A percentile compares a stretch with the other conserved stretches of the same genome.
Conservation (phyloP, 2,888 invertebrate species). For the Megaustenia siamemsis region DNA sequence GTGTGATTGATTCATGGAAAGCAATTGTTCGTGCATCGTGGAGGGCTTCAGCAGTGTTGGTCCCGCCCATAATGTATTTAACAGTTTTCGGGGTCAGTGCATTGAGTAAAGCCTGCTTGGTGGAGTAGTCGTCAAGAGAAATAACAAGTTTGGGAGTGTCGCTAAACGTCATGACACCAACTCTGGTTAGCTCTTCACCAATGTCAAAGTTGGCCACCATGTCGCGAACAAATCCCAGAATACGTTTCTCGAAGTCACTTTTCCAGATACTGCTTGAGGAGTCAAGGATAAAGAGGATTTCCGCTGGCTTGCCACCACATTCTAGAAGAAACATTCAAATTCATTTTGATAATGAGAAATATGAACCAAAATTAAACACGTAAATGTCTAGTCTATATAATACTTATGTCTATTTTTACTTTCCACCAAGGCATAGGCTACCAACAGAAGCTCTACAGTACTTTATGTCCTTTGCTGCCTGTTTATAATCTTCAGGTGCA, state of each 20-base stretch:
- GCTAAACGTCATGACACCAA: constrained; percentile 71
- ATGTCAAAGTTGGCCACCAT: constrained; percentile 70
- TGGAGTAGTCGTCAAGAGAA: constrained; percentile 59
- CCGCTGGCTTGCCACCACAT: constrained; percentile 69
- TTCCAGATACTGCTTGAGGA: constrained; percentile 73
- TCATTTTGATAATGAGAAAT: neutral
- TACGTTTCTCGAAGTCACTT: constrained; percentile 66
- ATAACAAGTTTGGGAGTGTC: constrained; percentile 59
- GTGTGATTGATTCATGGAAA: constrained; percentile 39
- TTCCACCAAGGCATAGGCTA: no score
- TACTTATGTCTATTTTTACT: no score
- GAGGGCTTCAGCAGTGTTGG: constrained; percentile 59
- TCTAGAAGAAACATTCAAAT: constrained; percentile 56
- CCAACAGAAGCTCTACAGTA: no score
- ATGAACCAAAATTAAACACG: no score
- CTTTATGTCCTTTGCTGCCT: no score
- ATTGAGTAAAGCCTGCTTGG: constrained; percentile 58
- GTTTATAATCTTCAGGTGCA: no score
- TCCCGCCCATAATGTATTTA: constrained; percentile 55
- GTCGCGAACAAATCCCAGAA: constrained; percentile 68
- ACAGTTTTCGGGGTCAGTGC: constrained; percentile 54
- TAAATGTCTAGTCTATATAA: no score
- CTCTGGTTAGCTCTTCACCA: constrained; percentile 62
- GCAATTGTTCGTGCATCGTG: constrained; percentile 33
- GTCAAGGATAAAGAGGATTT: constrained; percentile 68